These are phyloP conservation scores for Bufotes viridis DNA, from an alignment of 2,797 vertebrate species.

Conservation along the genomic window DNA sequence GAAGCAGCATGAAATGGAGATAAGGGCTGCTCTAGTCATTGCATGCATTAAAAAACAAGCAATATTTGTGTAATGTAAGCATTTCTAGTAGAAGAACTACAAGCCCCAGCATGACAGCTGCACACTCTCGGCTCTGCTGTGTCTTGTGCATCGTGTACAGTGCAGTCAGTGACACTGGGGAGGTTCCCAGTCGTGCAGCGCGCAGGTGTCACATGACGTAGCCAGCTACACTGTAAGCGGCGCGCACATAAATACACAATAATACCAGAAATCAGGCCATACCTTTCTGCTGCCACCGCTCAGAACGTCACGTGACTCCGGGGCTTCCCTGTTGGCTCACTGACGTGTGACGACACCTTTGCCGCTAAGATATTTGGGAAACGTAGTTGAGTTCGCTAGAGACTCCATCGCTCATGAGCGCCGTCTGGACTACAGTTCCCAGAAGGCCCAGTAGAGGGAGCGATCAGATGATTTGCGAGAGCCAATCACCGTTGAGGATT, in stretches of 20 bases:
- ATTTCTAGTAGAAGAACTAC: neutral
- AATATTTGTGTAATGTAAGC: neutral
- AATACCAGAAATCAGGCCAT: neutral
- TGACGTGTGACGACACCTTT: neutral
- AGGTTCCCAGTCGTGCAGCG: neutral
- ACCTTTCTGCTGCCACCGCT: conserved; percentile 4
- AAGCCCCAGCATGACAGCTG: neutral
- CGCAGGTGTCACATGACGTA: neutral
- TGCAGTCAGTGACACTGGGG: too few relatives aligned
- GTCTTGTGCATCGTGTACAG: too few relatives aligned
- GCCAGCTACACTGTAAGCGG: neutral
- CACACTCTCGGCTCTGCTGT: neutral
- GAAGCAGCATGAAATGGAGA: neutral
- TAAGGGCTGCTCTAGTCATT: too few relatives aligned
- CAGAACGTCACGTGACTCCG: conserved; percentile 3
- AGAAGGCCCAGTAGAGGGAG: neutral
- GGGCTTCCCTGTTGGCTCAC: neutral
- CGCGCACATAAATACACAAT: conserved; percentile 7
- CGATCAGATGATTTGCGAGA: neutral
- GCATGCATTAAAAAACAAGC: too few relatives aligned
- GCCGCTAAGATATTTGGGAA: neutral
- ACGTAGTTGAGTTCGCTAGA: neutral
- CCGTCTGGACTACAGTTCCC: neutral
- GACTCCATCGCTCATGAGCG: neutral
- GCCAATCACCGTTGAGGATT: too few relatives aligned